Percentiles rank a stretch among this genome's conserved stretches.
Conservation (phyloP, 2,888 invertebrate genomes). For the Caenorhabditis sinica region DNA sequence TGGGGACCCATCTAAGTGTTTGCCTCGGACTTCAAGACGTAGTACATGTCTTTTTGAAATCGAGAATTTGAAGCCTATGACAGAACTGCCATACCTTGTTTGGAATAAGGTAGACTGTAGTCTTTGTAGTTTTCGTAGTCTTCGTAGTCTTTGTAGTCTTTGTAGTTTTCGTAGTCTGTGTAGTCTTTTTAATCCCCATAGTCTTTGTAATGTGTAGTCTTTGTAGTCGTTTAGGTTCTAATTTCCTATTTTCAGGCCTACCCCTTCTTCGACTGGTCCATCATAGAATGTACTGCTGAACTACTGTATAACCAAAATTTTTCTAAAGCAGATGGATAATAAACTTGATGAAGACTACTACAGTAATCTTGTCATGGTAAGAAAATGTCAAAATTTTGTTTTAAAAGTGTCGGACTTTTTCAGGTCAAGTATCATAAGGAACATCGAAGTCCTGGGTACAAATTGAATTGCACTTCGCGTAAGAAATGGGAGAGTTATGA, state of each 20-base stretch:
- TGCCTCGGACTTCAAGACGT: neutral
- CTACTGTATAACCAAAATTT: constrained; percentile 60
- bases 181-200: too few species aligned
- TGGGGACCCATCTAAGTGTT: too few species aligned
- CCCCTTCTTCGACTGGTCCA: constrained; percentile 64
- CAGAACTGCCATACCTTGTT: too few species aligned
- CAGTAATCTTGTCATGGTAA: constrained; percentile 49
- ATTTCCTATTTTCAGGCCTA: constrained; percentile 49
- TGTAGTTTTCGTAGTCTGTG: too few species aligned
- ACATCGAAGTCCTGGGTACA: neutral
- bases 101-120: too few species aligned
- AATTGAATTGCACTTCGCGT: constrained; percentile 14
- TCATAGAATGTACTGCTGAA: constrained; percentile 63
- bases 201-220: too few species aligned
- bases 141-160: too few species aligned
- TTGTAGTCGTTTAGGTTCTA: too few species aligned
- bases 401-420: neutral
- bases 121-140: too few species aligned
- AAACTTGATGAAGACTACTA: constrained; percentile 55
- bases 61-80: too few species aligned
- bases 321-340: constrained; percentile 32
- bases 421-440: constrained; percentile 26
- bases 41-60: neutral
- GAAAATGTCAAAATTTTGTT: neutral
- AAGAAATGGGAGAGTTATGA: too few species aligned